These are phyloP conservation scores for Procavia capensis DNA, from an alignment of 2,113 vertebrate species.

Conservation along the genomic window DNA sequence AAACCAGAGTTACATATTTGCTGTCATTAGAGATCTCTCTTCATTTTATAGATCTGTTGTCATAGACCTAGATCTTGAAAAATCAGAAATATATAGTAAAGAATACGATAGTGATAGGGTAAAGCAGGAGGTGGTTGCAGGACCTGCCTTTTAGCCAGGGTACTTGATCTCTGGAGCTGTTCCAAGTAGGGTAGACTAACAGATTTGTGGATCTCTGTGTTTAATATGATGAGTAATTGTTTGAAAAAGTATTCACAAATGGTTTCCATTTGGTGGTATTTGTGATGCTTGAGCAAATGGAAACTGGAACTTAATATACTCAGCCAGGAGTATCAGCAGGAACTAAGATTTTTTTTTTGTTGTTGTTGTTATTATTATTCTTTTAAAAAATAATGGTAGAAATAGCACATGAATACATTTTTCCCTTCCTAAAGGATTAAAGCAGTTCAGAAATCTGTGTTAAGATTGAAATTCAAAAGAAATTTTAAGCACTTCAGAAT, in stretches of 20 bases:
- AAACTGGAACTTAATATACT: neutral
- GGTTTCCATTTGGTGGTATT: constrained; percentile 32
- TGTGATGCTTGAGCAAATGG: neutral
- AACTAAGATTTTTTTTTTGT: constrained; percentile 15
- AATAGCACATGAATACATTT: neutral
- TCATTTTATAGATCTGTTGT: neutral
- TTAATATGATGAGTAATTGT: constrained; percentile 28
- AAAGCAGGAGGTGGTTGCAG: neutral
- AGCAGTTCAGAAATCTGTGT: neutral
- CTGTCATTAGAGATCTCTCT: neutral
- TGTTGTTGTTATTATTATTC: no score
- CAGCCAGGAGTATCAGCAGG: neutral
- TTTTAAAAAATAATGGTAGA: constrained; percentile 16
- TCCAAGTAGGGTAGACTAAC: neutral
- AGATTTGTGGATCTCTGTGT: neutral
- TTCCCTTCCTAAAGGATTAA: neutral
- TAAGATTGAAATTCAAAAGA: neutral
- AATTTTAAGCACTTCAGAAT: neutral
- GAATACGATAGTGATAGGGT: neutral
- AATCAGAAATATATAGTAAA: neutral
- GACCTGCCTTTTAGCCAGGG: neutral
- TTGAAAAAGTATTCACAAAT: neutral
- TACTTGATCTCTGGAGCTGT: neutral
- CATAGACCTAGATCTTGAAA: neutral
- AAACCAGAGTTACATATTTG: neutral